These are phyloP conservation scores for Pyrgilauda ruficollis DNA, from an alignment of 2,113 vertebrate species.

Conservation along the genomic window DNA sequence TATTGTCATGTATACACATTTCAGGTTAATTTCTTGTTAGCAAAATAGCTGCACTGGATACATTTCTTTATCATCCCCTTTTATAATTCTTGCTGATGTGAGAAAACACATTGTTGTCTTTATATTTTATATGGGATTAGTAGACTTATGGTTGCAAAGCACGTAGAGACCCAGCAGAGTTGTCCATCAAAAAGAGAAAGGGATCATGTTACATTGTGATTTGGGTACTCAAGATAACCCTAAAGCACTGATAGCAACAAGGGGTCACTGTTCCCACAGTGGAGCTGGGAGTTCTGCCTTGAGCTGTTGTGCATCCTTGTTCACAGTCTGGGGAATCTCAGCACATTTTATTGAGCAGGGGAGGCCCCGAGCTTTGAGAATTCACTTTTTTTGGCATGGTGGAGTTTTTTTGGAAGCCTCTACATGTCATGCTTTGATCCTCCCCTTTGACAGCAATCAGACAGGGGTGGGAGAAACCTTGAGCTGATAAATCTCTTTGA, in stretches of 20 bases:
- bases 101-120: background rate
- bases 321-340: background rate
- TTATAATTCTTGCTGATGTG: background rate
- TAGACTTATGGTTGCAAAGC: background rate
- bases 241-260: background rate
- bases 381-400: background rate
- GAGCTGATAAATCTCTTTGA: conserved; percentile 29
- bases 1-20: background rate
- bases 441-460: conserved; percentile 33
- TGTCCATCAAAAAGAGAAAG: conserved; percentile 14
- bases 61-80: background rate
- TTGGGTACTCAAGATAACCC: conserved; percentile 26
- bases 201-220: background rate
- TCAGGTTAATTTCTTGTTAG: background rate
- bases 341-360: background rate
- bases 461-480: background rate
- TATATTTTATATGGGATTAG: background rate
- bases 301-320: background rate
- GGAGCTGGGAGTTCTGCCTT: conserved; percentile 2
- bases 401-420: background rate
- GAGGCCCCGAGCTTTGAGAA: background rate
- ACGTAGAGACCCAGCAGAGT: background rate
- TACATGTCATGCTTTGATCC: background rate
- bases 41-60: background rate
- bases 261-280: background rate